A percentile compares a stretch with the other conserved stretches of the same genome.
These are phyloP conservation scores for Hippocampus abdominalis DNA, from an alignment of 2,113 vertebrate genomes.

Conservation along the genomic window DNA sequence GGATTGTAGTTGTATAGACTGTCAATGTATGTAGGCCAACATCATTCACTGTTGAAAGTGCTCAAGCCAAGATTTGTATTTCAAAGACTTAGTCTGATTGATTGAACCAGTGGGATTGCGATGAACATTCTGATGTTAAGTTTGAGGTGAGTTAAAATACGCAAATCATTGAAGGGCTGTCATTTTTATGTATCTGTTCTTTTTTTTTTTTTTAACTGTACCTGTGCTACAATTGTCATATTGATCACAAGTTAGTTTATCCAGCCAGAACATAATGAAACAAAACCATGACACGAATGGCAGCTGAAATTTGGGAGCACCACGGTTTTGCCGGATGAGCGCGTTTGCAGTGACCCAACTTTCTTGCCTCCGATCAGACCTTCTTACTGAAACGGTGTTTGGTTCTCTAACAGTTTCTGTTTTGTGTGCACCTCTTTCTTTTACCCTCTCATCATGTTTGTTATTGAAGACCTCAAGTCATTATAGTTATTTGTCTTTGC, in stretches of 20 bases:
- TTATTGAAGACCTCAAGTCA: constrained; percentile 21
- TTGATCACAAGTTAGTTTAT: neutral
- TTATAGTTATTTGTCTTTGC: constrained; percentile 22
- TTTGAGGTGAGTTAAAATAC: neutral
- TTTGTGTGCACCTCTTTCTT: neutral
- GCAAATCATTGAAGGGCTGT: neutral
- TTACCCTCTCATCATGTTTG: neutral
- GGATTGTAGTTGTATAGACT: neutral
- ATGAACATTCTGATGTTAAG: neutral
- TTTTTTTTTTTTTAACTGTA: too few species aligned
- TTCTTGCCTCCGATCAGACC: neutral
- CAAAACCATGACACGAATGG: neutral
- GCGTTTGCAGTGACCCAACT: neutral
- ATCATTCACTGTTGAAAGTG: neutral
- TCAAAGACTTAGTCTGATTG: neutral
- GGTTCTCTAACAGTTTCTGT: neutral
- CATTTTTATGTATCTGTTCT: neutral
- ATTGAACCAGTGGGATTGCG: neutral
- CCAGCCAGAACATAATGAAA: neutral
- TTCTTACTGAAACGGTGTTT: neutral
- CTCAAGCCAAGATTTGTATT: neutral
- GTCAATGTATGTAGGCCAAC: neutral
- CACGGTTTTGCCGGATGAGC: neutral
- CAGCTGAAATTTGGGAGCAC: neutral
- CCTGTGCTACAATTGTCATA: neutral